These are phyloP conservation scores for Ctenopoma multispine DNA, from an alignment of 2,797 vertebrate species.

Conservation along the genomic window DNA sequence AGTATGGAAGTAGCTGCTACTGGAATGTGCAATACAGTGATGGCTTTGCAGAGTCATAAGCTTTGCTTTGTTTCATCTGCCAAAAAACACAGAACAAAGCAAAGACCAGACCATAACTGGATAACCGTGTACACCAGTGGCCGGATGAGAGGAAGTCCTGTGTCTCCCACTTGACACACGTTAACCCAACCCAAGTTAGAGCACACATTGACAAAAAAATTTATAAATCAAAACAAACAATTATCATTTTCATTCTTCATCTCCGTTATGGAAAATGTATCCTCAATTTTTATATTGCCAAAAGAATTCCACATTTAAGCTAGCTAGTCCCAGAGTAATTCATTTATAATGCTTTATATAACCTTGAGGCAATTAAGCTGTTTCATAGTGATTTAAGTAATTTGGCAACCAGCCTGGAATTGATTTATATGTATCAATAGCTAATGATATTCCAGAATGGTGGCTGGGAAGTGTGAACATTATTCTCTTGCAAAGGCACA, in stretches of 20 bases:
- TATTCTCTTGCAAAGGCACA: background rate
- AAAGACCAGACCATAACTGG: conserved; percentile 10
- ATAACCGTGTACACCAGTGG: conserved; percentile 21
- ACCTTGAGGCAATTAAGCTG: conserved; percentile 20
- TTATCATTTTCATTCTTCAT: conserved; percentile 31
- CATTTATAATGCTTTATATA: conserved; percentile 26
- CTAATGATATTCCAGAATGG: conserved; percentile 16
- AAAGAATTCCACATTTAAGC: conserved; percentile 40
- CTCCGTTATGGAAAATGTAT: conserved; percentile 16
- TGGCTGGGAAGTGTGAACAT: conserved; percentile 9
- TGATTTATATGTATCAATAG: conserved; percentile 29
- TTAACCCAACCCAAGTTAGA: conserved; percentile 13
- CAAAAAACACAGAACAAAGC: conserved; percentile 22
- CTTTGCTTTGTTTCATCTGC: conserved; percentile 37
- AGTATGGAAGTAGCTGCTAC: conserved; percentile 44
- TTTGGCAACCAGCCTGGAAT: conserved; percentile 13
- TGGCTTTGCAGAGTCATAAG: conserved; percentile 59
- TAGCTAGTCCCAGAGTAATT: conserved; percentile 20
- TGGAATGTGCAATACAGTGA: conserved; percentile 35
- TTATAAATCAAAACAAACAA: conserved; percentile 27
- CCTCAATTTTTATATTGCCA: conserved; percentile 14
- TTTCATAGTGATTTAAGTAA: conserved; percentile 37
- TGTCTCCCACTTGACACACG: conserved; percentile 21
- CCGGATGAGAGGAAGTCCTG: conserved; percentile 20
- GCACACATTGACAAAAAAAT: conserved; percentile 1